phyloP scores from a whole-genome alignment of 2,888 invertebrate genomes.

The Hypselothyrea guttata region DNA sequence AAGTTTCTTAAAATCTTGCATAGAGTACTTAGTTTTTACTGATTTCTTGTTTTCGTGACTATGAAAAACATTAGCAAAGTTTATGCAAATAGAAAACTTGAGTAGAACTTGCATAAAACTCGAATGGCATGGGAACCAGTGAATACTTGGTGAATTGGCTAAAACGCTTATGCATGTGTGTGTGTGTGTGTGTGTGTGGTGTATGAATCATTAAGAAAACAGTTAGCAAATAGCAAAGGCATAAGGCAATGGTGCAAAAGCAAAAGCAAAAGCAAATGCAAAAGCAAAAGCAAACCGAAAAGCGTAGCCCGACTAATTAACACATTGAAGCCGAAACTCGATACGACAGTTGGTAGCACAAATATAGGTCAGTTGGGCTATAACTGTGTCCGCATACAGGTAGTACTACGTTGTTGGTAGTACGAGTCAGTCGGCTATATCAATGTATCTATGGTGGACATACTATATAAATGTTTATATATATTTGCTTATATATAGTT shows the following conservation, averaged over 20 bases:
- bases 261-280: conserved; percentile 3
- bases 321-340: conserved; percentile 52
- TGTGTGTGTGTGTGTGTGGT: conserved; percentile 6
- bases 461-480: neutral
- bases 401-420: conserved; percentile 3
- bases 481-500: conserved; percentile 27
- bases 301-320: conserved; percentile 60
- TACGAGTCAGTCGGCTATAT: conserved; percentile 1
- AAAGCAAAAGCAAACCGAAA: conserved; percentile 45
- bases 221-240: conserved; percentile 30
- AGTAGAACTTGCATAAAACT: no score
- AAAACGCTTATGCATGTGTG: neutral
- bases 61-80: no score
- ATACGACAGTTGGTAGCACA: conserved; percentile 16
- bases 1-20: no score
- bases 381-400: conserved; percentile 2
- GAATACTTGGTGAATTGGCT: no score
- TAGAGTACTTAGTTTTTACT: no score
- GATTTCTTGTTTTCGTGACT: no score
- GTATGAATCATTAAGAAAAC: conserved; percentile 48
- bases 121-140: no score
- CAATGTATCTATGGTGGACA: no score
- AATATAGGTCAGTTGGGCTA: conserved; percentile 50
- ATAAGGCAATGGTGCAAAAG: conserved; percentile 11
- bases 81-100: no score